Evolutionary conservation across 2,888 invertebrate species (phyloP).

Genomic region (Rhagium mordax): DNA sequence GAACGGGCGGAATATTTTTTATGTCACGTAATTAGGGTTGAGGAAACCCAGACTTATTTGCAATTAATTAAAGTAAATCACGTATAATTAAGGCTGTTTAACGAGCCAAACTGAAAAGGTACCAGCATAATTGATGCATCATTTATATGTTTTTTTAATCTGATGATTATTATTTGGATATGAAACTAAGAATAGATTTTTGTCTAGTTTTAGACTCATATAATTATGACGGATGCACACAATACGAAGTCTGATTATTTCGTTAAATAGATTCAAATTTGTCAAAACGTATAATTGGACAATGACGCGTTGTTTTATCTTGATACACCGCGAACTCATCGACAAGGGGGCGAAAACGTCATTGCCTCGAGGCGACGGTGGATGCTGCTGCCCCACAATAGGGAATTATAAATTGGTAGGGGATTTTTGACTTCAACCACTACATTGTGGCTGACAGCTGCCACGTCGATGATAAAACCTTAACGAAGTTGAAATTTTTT

Average conservation of each 20-base stretch:
- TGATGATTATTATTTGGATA: slow-evolving; percentile 16
- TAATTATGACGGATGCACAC: too few species aligned
- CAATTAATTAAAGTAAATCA: not conserved
- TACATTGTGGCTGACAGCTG: slow-evolving; percentile 71
- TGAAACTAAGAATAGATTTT: too few species aligned
- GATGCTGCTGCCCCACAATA: slow-evolving; percentile 61
- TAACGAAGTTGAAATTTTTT: slow-evolving; percentile 67
- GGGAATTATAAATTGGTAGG: slow-evolving; percentile 69
- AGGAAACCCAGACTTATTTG: not conserved
- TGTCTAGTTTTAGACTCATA: too few species aligned
- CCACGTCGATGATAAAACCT: slow-evolving; percentile 67
- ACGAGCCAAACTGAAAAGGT: not conserved
- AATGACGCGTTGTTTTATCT: slow-evolving; percentile 62
- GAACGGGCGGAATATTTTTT: not conserved
- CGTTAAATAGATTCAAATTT: slow-evolving; percentile 57
- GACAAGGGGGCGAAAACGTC: slow-evolving; percentile 55
- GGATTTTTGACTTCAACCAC: slow-evolving; percentile 69
- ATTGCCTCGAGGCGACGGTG: slow-evolving; percentile 47
- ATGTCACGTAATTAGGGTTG: not conserved
- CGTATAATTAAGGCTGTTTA: not conserved
- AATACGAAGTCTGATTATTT: slow-evolving; percentile 48
- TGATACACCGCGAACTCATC: slow-evolving; percentile 61
- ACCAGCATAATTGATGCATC: too few species aligned
- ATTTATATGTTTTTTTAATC: too few species aligned
- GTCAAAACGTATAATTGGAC: slow-evolving; percentile 66